phyloP scores from a whole-genome alignment of 1,140 invertebrate species.

The Zaprionus ornatus region DNA sequence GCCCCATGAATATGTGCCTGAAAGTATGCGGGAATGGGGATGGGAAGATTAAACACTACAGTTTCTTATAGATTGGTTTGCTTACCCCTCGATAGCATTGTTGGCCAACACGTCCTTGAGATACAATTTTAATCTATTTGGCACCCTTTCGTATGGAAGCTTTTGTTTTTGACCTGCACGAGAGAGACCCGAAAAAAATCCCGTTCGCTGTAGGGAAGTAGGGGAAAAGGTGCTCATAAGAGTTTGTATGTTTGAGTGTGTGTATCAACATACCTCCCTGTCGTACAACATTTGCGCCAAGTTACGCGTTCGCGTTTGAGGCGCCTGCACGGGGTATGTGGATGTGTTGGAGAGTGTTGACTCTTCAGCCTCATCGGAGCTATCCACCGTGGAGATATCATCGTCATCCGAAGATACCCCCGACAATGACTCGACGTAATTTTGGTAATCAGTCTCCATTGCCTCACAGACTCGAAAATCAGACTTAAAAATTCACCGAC shows the following conservation, averaged over 20 bases:
- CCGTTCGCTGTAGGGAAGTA: constrained; percentile 45
- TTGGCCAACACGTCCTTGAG: constrained; percentile 86
- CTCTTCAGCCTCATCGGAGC: constrained; percentile 71
- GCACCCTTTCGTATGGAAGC: constrained; percentile 86
- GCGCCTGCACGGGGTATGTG: constrained; percentile 12
- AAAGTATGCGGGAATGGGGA: constrained; percentile 35
- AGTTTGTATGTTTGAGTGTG: neutral
- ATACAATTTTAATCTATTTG: constrained; percentile 86
- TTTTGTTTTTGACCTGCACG: constrained; percentile 61
- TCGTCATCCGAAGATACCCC: constrained; percentile 75
- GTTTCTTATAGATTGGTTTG: neutral
- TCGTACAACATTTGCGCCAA: constrained; percentile 70
- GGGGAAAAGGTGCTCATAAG: neutral
- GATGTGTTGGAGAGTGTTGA: constrained; percentile 35
- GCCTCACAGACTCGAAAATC: constrained; percentile 49
- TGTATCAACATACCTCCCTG: constrained; percentile 59
- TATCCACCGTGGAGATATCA: constrained; percentile 70
- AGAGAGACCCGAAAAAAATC: constrained; percentile 61
- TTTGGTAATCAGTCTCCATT: constrained; percentile 74
- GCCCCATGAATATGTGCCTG: constrained; percentile 95
- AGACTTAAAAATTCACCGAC: constrained; percentile 61
- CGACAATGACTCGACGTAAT: constrained; percentile 71
- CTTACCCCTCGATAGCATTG: constrained; percentile 81
- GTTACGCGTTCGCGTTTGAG: constrained; percentile 54
- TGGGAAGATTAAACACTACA: neutral